Conservation (phyloP, 2,888 invertebrate genomes). For the Hyles lineata region DNA sequence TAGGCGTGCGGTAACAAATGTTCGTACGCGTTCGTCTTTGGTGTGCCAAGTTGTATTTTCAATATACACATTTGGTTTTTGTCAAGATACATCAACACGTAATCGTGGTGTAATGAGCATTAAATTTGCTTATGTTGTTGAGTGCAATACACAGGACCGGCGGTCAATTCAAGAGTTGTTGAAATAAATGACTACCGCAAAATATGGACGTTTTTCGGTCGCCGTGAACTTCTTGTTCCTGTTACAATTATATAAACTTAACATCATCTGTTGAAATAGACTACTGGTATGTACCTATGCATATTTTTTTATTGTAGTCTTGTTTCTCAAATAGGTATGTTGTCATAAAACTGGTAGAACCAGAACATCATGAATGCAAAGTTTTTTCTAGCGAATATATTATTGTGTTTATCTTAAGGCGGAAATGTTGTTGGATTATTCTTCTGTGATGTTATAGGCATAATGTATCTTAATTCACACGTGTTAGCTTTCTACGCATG, state of each 20-base stretch:
- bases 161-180: background rate
- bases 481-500: too few relatives aligned
- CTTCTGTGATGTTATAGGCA: background rate
- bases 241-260: background rate
- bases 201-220: background rate
- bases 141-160: background rate
- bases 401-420: background rate
- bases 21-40: background rate
- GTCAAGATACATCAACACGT: slow-evolving; percentile 15
- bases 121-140: background rate
- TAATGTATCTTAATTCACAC: background rate
- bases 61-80: background rate
- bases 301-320: background rate
- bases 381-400: background rate
- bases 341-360: background rate
- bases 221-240: background rate
- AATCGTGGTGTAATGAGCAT: slow-evolving; percentile 10
- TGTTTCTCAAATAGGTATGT: background rate
- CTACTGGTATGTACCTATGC: background rate
- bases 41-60: background rate
- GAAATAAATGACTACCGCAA: background rate
- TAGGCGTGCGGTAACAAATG: slow-evolving; percentile 2
- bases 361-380: background rate
- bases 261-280: background rate
- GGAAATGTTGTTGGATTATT: background rate